Evolutionary conservation across 2,797 vertebrate genomes (phyloP), one percentile per base, ranked within the genome.

Genomic region (Gorsachius magnificus): DNA sequence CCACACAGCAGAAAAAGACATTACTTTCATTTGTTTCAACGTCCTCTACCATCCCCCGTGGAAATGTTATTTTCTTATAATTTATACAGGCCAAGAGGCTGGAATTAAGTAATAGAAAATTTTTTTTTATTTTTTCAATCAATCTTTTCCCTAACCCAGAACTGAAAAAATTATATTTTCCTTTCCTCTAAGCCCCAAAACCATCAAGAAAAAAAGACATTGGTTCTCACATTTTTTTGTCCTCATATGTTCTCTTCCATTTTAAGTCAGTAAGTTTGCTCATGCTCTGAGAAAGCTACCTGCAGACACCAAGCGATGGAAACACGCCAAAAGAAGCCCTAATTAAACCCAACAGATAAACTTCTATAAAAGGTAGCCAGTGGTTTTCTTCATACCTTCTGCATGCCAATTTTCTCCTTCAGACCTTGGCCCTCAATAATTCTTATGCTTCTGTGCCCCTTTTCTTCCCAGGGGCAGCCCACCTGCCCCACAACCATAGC

Each of bases 51-150:
- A 54, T 57, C 46, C 22, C 31, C 41, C 0, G 2, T 43, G 71
- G 50, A 89, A 91, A 93, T 58, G 36, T 19, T 91, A 50, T 84
- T 89, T 78, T 93, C 45, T 54, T 46, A 28, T 43, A 61, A 87
- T 10, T 3, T 72, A 61, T 58, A 82, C 6, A 35, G 16, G 26
- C 3, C 11, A 89, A 85, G 5, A 82, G 33, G 12, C 9, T 65
- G 16, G 14, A 84, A 81, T 77, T 15, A 70, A 8, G 48, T 50
- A 54, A 28, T 61, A 66, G 16, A 45, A 72, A n/a, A 1, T 1
- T 41, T 41, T 1, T 25, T 10, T 68, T 66, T 50, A 11, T 46
- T 85, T 71, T 74, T 92, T 65, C n/a, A 25, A 79, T 65, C 21
- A 50, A 25, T 46, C 18, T 31, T 72, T 77, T 86, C 41, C 29